Base-by-base conservation (phyloP, 2,797 vertebrate genomes). In the Myiothlypis coronata region DNA sequence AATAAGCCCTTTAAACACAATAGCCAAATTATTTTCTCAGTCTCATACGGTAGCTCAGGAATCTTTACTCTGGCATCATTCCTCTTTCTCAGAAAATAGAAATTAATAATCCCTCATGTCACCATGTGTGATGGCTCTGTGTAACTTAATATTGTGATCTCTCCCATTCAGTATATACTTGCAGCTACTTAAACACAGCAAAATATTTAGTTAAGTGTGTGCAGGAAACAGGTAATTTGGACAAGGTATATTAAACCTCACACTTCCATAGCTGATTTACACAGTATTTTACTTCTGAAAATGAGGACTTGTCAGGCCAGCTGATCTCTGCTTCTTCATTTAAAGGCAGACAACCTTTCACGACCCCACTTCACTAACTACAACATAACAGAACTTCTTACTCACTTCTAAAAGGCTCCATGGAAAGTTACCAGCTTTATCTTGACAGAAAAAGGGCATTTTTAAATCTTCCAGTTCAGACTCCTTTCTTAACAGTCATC, bases 1-100 rank as follows among this genome's bases (percentile, higher is more conserved):
- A 92, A 92, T 57, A 85, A 91, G 43, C 10, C n/a, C 21, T 87
- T 89, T 84, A 84, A 91, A 87, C 50, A 78, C 26, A 89, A 85
- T 16, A 83, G 47, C 19, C 83, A 86, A 91, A 88, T 84, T 86
- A 60, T 93, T 70, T 78, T 90, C 44, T 90, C 63, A 76, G 32
- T 90, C 80, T 35, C 47, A 32, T 61, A 87, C 21, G 53, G 74
- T 20, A 67, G 49, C 61, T 81, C 65, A 72, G 77, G 50, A 93
- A 88, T 91, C 70, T 85, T 91, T 43, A 72, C 28, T 63, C 64
- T 83, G 56, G 43, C 87, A 89, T 65, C 12, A 61, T 13, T 75
- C 27, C 4, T 68, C 53, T 71, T 53, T 75, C 28, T 65, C 43
- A 76, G n/a, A 83, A 68, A 64, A 83, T 0, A 72, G 37, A 86